Conservation (phyloP, 2,888 invertebrate species). For the Acanthosepion pharaonis region DNA sequence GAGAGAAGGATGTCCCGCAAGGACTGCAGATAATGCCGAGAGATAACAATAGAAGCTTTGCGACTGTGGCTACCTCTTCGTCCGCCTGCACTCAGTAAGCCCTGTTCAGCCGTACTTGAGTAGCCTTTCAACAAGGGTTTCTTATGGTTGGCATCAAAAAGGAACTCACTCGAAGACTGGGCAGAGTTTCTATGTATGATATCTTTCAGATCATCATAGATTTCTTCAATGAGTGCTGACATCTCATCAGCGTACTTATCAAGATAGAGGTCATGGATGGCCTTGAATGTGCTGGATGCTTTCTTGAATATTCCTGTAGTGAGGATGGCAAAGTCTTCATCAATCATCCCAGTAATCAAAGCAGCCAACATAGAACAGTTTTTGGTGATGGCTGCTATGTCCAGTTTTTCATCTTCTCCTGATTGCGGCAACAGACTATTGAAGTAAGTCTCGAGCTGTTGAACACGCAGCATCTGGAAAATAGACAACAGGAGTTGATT, state of each 20-base stretch:
- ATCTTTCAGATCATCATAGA: slow-evolving; percentile 67
- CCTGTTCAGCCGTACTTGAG: slow-evolving; percentile 34
- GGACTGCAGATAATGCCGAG: slow-evolving; percentile 61
- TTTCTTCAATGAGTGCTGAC: slow-evolving; percentile 66
- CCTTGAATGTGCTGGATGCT: slow-evolving; percentile 64
- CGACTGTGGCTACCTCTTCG: neutral
- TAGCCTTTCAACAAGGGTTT: slow-evolving; percentile 45
- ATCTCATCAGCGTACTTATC: slow-evolving; percentile 71
- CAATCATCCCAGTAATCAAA: slow-evolving; percentile 69
- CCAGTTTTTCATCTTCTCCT: slow-evolving; percentile 54
- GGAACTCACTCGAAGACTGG: slow-evolving; percentile 58
- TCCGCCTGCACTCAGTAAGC: neutral
- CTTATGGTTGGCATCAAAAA: slow-evolving; percentile 39
- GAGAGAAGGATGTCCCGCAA: slow-evolving; percentile 64
- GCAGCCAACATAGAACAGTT: slow-evolving; percentile 62
- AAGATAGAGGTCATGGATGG: slow-evolving; percentile 69
- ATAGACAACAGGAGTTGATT: neutral
- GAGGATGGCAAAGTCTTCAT: slow-evolving; percentile 69
- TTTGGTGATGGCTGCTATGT: slow-evolving; percentile 61
- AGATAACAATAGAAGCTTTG: slow-evolving; percentile 51
- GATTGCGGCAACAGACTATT: slow-evolving; percentile 61
- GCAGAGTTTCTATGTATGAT: slow-evolving; percentile 54
- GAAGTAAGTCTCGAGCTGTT: slow-evolving; percentile 66
- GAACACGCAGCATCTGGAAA: slow-evolving; percentile 59
- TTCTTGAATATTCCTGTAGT: slow-evolving; percentile 69